These are phyloP conservation scores for Camponotus vicinus DNA, from an alignment of 1,140 invertebrate species.

Conservation along the genomic window DNA sequence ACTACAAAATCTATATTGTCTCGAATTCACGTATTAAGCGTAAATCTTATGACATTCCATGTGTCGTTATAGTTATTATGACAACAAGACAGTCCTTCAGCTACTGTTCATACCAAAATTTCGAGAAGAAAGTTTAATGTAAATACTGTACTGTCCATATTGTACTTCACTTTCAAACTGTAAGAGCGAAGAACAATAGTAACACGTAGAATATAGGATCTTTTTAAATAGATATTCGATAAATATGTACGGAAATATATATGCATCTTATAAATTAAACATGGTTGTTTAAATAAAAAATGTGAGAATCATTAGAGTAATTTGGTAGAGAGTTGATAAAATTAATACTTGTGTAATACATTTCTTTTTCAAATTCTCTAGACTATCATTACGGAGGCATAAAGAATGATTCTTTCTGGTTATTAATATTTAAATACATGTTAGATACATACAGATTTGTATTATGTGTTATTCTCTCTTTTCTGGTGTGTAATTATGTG, in stretches of 20 bases:
- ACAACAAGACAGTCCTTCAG: neutral
- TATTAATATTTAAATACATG: conserved; percentile 24
- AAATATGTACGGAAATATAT: neutral
- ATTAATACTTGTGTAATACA: conserved; percentile 1
- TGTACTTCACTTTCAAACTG: conserved; percentile 1
- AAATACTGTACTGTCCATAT: conserved; percentile 39
- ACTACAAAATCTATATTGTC: neutral
- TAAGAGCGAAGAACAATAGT: neutral
- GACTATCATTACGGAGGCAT: neutral
- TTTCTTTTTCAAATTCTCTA: neutral
- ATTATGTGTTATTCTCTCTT: neutral
- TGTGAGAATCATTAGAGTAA: conserved; percentile 1
- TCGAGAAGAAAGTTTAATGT: neutral
- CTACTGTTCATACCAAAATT: conserved; percentile 1
- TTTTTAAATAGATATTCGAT: neutral
- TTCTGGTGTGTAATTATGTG: no score
- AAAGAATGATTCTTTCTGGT: neutral
- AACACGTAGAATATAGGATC: neutral
- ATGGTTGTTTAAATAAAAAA: conserved; percentile 17
- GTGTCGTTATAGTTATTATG: neutral
- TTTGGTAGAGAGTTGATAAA: conserved; percentile 11
- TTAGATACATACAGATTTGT: conserved; percentile 15
- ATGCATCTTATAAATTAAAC: conserved; percentile 32
- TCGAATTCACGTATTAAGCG: neutral
- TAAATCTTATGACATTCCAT: conserved; percentile 15